Evolutionary conservation across 2,113 vertebrate species (phyloP).

Genomic region (Planiliza haematocheilus): DNA sequence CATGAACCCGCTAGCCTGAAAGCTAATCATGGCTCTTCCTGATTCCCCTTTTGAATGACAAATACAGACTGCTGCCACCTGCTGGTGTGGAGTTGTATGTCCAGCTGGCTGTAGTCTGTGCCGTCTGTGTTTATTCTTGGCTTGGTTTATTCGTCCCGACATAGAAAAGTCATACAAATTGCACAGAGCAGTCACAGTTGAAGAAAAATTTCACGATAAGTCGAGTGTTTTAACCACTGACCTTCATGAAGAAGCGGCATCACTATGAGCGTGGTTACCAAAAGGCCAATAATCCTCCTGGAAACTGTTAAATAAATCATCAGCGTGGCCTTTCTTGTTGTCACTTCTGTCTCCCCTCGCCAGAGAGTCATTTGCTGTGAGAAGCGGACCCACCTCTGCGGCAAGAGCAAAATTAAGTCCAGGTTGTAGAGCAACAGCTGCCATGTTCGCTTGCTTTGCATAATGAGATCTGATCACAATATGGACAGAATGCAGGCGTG

Average conservation of each 20-base stretch:
- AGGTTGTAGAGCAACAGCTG: constrained; percentile 49
- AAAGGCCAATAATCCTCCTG: too few species aligned
- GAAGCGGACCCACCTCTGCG: constrained; percentile 20
- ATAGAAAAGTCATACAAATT: background rate
- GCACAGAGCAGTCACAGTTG: background rate
- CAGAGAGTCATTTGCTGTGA: constrained; percentile 36
- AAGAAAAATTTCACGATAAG: background rate
- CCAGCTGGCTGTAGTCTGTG: too few species aligned
- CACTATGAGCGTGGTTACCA: too few species aligned
- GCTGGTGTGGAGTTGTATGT: too few species aligned
- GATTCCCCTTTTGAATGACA: too few species aligned
- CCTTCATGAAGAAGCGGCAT: too few species aligned
- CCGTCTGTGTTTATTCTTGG: too few species aligned
- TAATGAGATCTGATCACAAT: constrained; percentile 72
- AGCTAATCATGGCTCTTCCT: too few species aligned
- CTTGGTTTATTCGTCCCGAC: too few species aligned
- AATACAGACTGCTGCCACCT: too few species aligned
- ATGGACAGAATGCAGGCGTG: constrained; percentile 65
- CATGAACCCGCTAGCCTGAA: too few species aligned
- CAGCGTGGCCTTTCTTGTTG: constrained; percentile 22
- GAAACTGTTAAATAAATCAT: background rate
- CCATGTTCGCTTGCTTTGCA: constrained; percentile 68
- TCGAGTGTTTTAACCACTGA: background rate
- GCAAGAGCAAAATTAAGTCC: constrained; percentile 32
- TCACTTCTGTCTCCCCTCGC: constrained; percentile 26